phyloP scores from a whole-genome alignment of 2,888 invertebrate species.

The Polia nebulosa region DNA sequence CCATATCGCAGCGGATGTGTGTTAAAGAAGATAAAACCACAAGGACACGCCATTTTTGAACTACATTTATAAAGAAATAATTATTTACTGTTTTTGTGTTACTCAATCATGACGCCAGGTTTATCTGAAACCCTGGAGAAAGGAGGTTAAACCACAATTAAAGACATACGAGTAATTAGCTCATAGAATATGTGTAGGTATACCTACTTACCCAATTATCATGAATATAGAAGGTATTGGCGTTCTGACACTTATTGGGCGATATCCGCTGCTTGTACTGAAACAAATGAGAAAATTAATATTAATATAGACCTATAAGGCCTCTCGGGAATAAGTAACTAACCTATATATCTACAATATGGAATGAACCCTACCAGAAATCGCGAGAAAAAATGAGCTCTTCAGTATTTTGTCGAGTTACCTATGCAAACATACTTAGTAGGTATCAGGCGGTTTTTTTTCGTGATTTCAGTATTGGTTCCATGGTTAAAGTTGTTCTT shows the following conservation, averaged over 20 bases:
- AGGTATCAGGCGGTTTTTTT: no score
- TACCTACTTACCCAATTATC: slow-evolving; percentile 69
- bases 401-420: no score
- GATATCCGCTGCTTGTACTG: slow-evolving; percentile 62
- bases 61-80: slow-evolving; percentile 10
- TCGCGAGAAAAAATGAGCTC: no score
- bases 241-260: slow-evolving; percentile 51
- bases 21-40: slow-evolving; percentile 35
- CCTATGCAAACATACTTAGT: no score
- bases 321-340: no score
- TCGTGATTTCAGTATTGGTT: no score
- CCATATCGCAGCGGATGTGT: slow-evolving; percentile 40
- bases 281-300: slow-evolving; percentile 64
- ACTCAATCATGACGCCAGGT: slow-evolving; percentile 35
- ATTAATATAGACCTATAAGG: slow-evolving; percentile 45
- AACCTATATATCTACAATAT: no score
- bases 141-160: slow-evolving; percentile 38
- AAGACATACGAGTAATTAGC: slow-evolving; percentile 44
- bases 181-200: slow-evolving; percentile 27
- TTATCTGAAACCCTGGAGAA: slow-evolving; percentile 45
- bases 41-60: slow-evolving; percentile 22
- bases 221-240: slow-evolving; percentile 32
- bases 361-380: no score
- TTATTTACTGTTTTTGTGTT: slow-evolving; percentile 46
- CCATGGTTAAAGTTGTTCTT: no score